phyloP scores from a whole-genome alignment of 2,888 invertebrate genomes.

The Busseola fusca region DNA sequence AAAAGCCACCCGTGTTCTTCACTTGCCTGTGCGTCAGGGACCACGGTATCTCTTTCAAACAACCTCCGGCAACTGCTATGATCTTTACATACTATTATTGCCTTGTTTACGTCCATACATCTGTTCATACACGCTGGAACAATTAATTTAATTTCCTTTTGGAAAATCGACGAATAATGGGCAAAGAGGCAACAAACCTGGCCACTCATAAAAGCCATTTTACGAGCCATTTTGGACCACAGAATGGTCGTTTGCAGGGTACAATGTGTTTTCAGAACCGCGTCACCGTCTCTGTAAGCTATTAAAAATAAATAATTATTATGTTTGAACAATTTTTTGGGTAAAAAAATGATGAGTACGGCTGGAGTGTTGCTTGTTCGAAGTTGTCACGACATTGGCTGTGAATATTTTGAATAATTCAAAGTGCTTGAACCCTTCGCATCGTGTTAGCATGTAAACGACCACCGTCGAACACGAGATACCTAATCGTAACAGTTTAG shows the following conservation, averaged over 20 bases:
- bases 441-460: constrained; percentile 41
- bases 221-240: constrained; percentile 80
- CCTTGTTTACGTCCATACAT: neutral
- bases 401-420: constrained; percentile 38
- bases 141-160: constrained; percentile 80
- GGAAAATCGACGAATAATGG: constrained; percentile 78
- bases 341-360: constrained; percentile 36
- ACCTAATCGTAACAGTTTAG: constrained; percentile 31
- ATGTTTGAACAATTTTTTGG: constrained; percentile 54
- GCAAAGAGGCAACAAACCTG: constrained; percentile 74
- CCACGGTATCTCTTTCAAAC: too few species aligned
- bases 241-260: constrained; percentile 77
- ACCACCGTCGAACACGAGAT: constrained; percentile 22
- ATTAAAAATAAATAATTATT: constrained; percentile 70
- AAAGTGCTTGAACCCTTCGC: constrained; percentile 31
- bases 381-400: constrained; percentile 1
- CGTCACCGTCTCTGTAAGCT: constrained; percentile 59
- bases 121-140: constrained; percentile 37
- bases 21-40: too few species aligned
- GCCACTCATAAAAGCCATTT: constrained; percentile 83
- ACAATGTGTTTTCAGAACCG: constrained; percentile 77
- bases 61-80: too few species aligned
- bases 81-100: neutral
- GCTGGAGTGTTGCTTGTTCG: constrained; percentile 9
- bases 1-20: too few species aligned